Conservation (phyloP, 2,888 invertebrate species). For the Parnassius smintheus region DNA sequence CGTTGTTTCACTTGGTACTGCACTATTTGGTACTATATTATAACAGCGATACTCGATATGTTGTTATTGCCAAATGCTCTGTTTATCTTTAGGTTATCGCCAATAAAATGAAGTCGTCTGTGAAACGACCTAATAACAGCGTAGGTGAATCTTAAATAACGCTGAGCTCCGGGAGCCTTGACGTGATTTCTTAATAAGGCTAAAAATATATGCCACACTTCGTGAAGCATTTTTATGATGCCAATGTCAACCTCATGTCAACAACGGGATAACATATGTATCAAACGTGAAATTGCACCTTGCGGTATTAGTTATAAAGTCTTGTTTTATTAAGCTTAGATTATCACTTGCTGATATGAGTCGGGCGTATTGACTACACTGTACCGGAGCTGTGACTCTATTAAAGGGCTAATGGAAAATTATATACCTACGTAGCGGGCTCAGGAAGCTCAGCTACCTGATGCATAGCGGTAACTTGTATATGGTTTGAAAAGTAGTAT, state of each 20-base stretch:
- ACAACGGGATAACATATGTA: not conserved
- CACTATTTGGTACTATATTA: slow-evolving; percentile 34
- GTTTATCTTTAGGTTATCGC: slow-evolving; percentile 64
- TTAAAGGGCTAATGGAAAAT: slow-evolving; percentile 47
- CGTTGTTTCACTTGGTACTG: slow-evolving; percentile 34
- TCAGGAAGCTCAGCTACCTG: slow-evolving; percentile 35
- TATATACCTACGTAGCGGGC: slow-evolving; percentile 30
- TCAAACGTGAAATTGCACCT: slow-evolving; percentile 23
- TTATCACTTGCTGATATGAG: too few species aligned
- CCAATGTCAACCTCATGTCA: slow-evolving; percentile 25
- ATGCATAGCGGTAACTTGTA: slow-evolving; percentile 24
- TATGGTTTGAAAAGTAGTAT: slow-evolving; percentile 10
- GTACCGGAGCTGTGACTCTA: slow-evolving; percentile 31
- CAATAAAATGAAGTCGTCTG: slow-evolving; percentile 29
- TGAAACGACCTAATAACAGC: slow-evolving; percentile 43
- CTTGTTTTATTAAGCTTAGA: not conserved
- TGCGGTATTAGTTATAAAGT: not conserved
- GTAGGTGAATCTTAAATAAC: slow-evolving; percentile 41
- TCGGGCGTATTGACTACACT: slow-evolving; percentile 10
- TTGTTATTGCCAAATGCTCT: slow-evolving; percentile 25
- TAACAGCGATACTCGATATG: slow-evolving; percentile 3
- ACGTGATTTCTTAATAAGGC: slow-evolving; percentile 55
- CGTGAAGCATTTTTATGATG: slow-evolving; percentile 42
- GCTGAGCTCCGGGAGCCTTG: slow-evolving; percentile 47
- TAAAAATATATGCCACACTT: slow-evolving; percentile 42